Conservation (phyloP, 2,113 vertebrate species). For the Eclectus roratus region DNA sequence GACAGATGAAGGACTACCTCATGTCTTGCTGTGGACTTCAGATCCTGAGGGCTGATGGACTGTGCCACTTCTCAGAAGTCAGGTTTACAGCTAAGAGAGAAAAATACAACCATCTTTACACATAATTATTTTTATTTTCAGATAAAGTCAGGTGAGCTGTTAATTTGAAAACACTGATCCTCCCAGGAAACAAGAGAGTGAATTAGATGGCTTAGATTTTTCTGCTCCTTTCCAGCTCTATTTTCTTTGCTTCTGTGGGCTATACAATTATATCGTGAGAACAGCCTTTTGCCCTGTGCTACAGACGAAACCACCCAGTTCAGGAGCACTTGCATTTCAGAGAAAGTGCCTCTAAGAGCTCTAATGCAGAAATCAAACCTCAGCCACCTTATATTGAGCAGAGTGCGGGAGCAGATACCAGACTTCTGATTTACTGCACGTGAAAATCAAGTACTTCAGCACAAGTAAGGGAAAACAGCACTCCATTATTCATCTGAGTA, state of each 20-base stretch:
- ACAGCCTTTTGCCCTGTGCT: not conserved
- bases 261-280: not conserved
- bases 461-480: not conserved
- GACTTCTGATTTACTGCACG: not conserved
- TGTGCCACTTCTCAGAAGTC: not conserved
- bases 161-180: not conserved
- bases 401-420: not conserved
- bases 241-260: not conserved
- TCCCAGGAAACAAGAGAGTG: not conserved
- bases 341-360: not conserved
- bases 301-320: not conserved
- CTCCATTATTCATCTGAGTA: not conserved
- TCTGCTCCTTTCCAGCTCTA: not conserved
- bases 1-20: not conserved
- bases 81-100: not conserved
- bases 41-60: not conserved
- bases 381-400: not conserved
- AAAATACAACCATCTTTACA: not conserved
- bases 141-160: not conserved
- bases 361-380: not conserved
- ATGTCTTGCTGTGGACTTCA: not conserved
- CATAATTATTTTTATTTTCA: not conserved
- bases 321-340: not conserved
- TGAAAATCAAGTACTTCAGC: not conserved
- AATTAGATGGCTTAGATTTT: not conserved